phyloP scores from a whole-genome alignment of 35 echinoderm and acorn worm genomes.

The Hemicentrotus pulcherrimus region DNA sequence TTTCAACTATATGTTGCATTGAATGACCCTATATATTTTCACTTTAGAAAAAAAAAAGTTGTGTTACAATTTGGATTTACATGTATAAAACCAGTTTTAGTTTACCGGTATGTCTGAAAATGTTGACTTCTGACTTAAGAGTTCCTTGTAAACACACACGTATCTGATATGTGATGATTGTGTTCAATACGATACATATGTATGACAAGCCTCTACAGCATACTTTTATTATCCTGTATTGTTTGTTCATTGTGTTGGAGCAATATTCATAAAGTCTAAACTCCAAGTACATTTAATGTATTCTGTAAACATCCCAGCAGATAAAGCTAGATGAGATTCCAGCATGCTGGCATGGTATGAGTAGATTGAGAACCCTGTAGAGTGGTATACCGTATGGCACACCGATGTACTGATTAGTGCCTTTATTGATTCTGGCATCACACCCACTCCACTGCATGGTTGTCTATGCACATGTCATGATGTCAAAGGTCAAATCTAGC shows the following conservation, averaged over 20 bases:
- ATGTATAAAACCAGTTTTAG: too few relatives aligned
- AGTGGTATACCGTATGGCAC: background rate
- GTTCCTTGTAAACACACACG: too few relatives aligned
- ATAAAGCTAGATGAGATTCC: background rate
- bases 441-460: background rate
- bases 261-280: background rate
- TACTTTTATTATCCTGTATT: background rate
- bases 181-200: background rate
- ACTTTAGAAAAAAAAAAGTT: too few relatives aligned
- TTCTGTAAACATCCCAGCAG: background rate
- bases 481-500: background rate
- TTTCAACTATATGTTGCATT: too few relatives aligned
- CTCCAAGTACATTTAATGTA: background rate
- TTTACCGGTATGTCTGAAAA: too few relatives aligned
- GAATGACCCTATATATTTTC: too few relatives aligned
- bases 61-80: too few relatives aligned
- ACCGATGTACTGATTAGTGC: background rate
- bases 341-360: background rate
- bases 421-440: background rate
- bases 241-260: background rate
- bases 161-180: too few relatives aligned
- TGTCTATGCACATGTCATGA: background rate
- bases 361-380: background rate
- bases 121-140: too few relatives aligned
- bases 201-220: background rate